phyloP scores from a whole-genome alignment of 2,888 invertebrate species.

The Bembecia ichneumoniformis region DNA sequence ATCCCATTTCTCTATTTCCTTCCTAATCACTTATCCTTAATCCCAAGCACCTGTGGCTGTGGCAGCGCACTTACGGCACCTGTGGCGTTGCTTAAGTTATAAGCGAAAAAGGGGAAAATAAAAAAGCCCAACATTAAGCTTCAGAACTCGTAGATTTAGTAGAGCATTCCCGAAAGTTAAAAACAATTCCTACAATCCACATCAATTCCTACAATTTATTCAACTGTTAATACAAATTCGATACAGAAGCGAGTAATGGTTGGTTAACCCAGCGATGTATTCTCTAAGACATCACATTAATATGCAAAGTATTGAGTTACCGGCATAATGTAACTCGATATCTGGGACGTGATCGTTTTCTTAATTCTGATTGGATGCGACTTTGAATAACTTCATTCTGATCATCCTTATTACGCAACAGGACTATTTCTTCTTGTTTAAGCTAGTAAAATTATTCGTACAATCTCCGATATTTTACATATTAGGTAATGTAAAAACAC shows the following conservation, averaged over 20 bases:
- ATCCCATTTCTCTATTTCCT: too few species aligned
- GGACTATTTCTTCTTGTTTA: too few species aligned
- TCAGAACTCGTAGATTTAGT: slow-evolving; percentile 14
- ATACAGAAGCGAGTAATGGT: slow-evolving; percentile 53
- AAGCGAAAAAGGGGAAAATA: too few species aligned
- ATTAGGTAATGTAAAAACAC: too few species aligned
- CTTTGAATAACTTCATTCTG: too few species aligned
- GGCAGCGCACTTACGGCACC: too few species aligned
- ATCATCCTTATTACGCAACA: too few species aligned
- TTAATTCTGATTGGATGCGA: slow-evolving; percentile 41
- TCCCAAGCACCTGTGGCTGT: too few species aligned
- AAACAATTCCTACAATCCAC: slow-evolving; percentile 23
- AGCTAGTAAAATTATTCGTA: too few species aligned
- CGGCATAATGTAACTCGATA: slow-evolving; percentile 34
- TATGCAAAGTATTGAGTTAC: slow-evolving; percentile 62
- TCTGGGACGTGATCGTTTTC: slow-evolving; percentile 55
- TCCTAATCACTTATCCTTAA: too few species aligned
- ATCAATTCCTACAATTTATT: slow-evolving; percentile 42
- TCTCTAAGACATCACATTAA: slow-evolving; percentile 47
- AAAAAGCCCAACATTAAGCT: slow-evolving; percentile 9
- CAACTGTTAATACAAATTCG: slow-evolving; percentile 54
- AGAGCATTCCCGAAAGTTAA: slow-evolving; percentile 15
- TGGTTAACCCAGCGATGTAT: slow-evolving; percentile 51
- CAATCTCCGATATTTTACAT: too few species aligned
- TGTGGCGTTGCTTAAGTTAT: too few species aligned